phyloP scores from a whole-genome alignment of 2,113 vertebrate species.

The Dendrocopos noguchii region DNA sequence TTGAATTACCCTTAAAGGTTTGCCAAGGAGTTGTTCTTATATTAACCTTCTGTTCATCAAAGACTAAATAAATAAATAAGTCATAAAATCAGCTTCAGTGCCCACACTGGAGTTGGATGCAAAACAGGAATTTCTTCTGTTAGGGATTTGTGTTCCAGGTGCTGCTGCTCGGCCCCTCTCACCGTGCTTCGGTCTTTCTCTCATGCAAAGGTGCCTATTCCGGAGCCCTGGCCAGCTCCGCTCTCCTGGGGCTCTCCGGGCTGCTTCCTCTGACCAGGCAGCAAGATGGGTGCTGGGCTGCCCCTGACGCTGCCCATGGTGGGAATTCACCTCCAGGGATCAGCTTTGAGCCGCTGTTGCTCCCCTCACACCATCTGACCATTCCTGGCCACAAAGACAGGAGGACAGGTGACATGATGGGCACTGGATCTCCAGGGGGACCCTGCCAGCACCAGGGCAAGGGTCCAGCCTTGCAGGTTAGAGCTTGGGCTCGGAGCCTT shows the following conservation, averaged over 20 bases:
- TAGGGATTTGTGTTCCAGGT: constrained; percentile 1
- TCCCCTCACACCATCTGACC: neutral
- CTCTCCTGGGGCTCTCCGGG: neutral
- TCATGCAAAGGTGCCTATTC: neutral
- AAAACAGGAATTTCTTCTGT: constrained; percentile 42
- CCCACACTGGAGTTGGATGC: constrained; percentile 20
- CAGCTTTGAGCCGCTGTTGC: neutral
- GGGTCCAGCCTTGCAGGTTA: neutral
- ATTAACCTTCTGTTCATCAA: constrained; percentile 85
- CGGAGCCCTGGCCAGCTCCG: rapidly evolving
- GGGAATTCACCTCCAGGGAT: neutral
- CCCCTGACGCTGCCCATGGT: no score
- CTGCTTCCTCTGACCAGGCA: neutral
- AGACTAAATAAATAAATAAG: constrained; percentile 77
- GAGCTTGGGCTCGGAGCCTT: neutral
- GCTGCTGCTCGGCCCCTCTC: neutral
- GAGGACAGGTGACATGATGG: neutral
- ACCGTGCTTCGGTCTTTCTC: neutral
- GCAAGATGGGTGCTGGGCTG: neutral
- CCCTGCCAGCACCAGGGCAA: neutral
- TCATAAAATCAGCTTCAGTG: constrained; percentile 63
- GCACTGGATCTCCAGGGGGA: neutral
- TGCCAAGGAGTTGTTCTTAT: constrained; percentile 91
- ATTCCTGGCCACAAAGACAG: neutral
- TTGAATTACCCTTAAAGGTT: constrained; percentile 94